Evolutionary conservation across 2,113 vertebrate species (phyloP).

Genomic region (Asarcornis scutulata): DNA sequence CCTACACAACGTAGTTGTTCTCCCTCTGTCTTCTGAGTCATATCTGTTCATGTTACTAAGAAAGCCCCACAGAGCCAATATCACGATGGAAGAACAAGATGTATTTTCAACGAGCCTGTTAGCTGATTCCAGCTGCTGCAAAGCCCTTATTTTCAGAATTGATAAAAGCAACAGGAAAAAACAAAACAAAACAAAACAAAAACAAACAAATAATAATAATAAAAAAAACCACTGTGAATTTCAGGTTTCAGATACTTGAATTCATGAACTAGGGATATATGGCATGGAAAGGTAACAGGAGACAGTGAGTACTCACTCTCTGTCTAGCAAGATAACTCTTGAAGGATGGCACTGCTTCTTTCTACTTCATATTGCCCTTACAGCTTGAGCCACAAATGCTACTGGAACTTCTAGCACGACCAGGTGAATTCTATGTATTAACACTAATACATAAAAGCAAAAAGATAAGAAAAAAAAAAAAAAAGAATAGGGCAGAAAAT

Average conservation of each 20-base stretch:
- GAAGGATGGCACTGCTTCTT: neutral
- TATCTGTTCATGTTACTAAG: slow-evolving; percentile 42
- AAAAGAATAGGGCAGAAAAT: neutral
- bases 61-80: slow-evolving; percentile 27
- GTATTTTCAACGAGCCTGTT: slow-evolving; percentile 22
- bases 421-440: neutral
- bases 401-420: neutral
- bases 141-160: neutral
- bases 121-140: slow-evolving; percentile 17
- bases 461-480: neutral
- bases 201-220: neutral
- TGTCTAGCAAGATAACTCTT: neutral
- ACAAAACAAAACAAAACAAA: too few relatives aligned
- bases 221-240: neutral
- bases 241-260: neutral
- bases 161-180: neutral
- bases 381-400: neutral
- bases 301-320: neutral
- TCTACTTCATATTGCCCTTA: neutral
- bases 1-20: slow-evolving; percentile 38
- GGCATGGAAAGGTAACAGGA: neutral
- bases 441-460: neutral
- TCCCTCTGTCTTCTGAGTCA: slow-evolving; percentile 48
- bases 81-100: neutral
- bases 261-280: neutral